Percentiles rank a stretch among this genome's conserved stretches.
Conservation (phyloP, 2,113 vertebrate species). For the Bothrops jararaca region DNA sequence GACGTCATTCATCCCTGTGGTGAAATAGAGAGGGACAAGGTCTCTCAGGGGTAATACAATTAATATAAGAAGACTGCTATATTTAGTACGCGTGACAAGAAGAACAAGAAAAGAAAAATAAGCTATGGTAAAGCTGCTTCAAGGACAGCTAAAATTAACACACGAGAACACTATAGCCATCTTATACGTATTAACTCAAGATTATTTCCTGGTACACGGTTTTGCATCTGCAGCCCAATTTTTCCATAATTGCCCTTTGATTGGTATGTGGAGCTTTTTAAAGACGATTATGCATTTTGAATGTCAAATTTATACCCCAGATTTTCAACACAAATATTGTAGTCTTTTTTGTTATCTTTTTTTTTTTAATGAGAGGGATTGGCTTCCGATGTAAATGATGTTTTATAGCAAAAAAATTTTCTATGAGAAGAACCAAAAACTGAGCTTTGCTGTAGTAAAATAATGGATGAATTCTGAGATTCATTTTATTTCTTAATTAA, state of each 20-base stretch:
- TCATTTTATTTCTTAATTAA: background rate
- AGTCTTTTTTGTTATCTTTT: background rate
- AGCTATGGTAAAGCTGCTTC: background rate
- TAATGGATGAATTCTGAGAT: background rate
- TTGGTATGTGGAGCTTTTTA: background rate
- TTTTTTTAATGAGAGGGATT: background rate
- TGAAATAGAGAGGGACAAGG: background rate
- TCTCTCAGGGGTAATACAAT: background rate
- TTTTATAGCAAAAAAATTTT: background rate
- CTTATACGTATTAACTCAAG: background rate
- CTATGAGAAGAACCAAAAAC: background rate
- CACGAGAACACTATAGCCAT: background rate
- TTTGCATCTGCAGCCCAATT: background rate
- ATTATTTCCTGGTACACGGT: background rate
- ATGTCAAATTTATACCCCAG: background rate
- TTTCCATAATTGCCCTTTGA: background rate
- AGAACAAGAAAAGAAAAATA: background rate
- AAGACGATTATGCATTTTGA: background rate
- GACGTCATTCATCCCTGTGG: conserved; percentile 34
- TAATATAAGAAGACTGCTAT: background rate
- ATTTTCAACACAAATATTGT: background rate
- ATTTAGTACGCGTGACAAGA: background rate
- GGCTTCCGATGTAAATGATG: background rate
- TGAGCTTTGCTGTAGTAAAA: background rate
- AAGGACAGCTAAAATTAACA: background rate